phyloP scores from a whole-genome alignment of 2,888 invertebrate genomes.

The Meiosimyza decipiens region DNA sequence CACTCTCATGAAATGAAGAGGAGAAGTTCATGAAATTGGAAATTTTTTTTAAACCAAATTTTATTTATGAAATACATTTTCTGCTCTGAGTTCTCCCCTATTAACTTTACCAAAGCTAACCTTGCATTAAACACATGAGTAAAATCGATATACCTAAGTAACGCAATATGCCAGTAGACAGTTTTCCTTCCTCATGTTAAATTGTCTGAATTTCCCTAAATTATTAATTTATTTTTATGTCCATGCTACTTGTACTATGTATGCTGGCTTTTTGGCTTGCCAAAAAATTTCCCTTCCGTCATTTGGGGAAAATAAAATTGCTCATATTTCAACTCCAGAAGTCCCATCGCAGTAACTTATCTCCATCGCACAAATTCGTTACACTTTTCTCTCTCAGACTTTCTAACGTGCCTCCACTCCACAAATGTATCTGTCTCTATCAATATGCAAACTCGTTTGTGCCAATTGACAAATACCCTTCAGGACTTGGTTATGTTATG shows the following conservation, averaged over 20 bases:
- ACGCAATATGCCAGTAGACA: not conserved
- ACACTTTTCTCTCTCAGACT: not conserved
- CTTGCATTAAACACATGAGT: too few species aligned
- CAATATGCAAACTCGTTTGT: not conserved
- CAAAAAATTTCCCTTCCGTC: not conserved
- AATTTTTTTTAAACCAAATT: too few species aligned
- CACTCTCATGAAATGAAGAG: too few species aligned
- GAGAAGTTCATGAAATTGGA: too few species aligned
- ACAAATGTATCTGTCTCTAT: too few species aligned
- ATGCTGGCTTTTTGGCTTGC: not conserved
- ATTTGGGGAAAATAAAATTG: not conserved
- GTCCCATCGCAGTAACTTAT: not conserved
- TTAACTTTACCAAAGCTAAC: too few species aligned
- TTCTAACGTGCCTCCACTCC: not conserved
- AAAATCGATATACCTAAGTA: conserved; percentile 4
- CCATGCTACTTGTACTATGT: not conserved
- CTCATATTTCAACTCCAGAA: not conserved
- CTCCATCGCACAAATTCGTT: not conserved
- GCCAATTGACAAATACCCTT: conserved; percentile 32
- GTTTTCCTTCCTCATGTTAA: not conserved
- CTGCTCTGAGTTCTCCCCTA: too few species aligned
- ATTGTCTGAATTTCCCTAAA: conserved; percentile 4
- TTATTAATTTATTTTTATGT: conserved; percentile 11
- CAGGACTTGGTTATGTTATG: conserved; percentile 13
- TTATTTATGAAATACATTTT: too few species aligned